Evolutionary conservation across 1,140 invertebrate species (phyloP), one percentile per base, ranked within the genome.

Genomic region (Anagrus nilaparvatae): DNA sequence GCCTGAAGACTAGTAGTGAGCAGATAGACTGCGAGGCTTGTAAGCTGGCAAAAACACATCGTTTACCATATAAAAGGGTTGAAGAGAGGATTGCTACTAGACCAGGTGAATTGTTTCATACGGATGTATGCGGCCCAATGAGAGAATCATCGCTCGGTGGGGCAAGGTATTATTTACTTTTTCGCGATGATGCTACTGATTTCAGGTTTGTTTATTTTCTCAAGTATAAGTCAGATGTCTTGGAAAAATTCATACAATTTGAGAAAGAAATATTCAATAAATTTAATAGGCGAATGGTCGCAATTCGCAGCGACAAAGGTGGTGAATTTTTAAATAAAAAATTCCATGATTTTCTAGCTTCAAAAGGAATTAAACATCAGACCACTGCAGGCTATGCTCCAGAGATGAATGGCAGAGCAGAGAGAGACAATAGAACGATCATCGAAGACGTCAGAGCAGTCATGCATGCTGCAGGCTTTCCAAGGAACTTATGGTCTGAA

Each of bases 221-320:
- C 7, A 35, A 24, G 17, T 35, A 24, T 17, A 49, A 49, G 33
- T 13, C 33, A 7, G 41, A 49, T 23, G 41, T 44, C 32, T 20
- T 16, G 2, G 19, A 35, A 1, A 33, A 38, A 3, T 21, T 49
- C 8, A 8, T 30, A 3, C 27, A 30, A 19, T 50, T 46, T 21
- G 40, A 44, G 20, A 25, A 9, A 14, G 40, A 42, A 32, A 35
- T 50, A 16, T 33, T 40, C 5, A 41, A 29, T 2, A 33, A 47
- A 20, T 34, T 31, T n/a, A 28, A 43, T n/a, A 43, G 32, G 16
- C 32, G 35, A 14, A n/a, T 50, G 18, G 41, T 47, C 13, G 20
- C 23, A 29, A 16, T 50, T 16, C 43, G 44, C n/a, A 44, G 28
- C 0, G 45, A 50, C 19, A 47, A 47, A 2, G 48, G 41, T 2